Evolutionary conservation across 1,140 invertebrate species (phyloP).

Genomic region (Dreissena polymorpha): DNA sequence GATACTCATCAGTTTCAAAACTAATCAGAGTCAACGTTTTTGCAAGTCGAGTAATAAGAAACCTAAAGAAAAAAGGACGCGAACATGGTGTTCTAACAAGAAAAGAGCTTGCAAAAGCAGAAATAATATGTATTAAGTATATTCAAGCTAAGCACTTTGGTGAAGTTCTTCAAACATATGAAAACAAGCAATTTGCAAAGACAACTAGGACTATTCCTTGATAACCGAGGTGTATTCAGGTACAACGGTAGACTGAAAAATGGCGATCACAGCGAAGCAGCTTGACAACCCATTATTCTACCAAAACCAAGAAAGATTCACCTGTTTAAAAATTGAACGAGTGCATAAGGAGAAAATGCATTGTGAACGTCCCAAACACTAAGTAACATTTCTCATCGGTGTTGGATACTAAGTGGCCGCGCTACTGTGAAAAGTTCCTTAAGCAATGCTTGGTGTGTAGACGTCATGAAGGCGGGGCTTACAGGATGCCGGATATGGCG

Average conservation of each 20-base stretch:
- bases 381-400: background rate
- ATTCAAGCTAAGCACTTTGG: background rate
- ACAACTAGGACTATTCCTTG: too few relatives aligned
- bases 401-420: conserved; percentile 12
- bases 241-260: too few relatives aligned
- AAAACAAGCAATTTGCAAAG: conserved; percentile 3
- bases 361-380: conserved; percentile 8
- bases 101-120: conserved; percentile 3
- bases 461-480: too few relatives aligned
- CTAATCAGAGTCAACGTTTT: background rate
- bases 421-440: too few relatives aligned
- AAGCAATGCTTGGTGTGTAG: too few relatives aligned
- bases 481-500: too few relatives aligned
- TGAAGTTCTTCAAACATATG: background rate
- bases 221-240: too few relatives aligned
- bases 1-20: background rate
- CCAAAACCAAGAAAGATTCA: too few relatives aligned
- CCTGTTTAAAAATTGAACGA: too few relatives aligned
- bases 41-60: conserved; percentile 1
- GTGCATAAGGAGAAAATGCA: conserved; percentile 4
- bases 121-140: background rate
- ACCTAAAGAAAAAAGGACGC: background rate
- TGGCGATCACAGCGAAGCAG: too few relatives aligned
- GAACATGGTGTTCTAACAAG: background rate
- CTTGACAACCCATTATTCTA: too few relatives aligned